Evolutionary conservation across 2,888 invertebrate genomes (phyloP), one percentile per base, ranked within the genome.

Genomic region (Helleia helle): DNA sequence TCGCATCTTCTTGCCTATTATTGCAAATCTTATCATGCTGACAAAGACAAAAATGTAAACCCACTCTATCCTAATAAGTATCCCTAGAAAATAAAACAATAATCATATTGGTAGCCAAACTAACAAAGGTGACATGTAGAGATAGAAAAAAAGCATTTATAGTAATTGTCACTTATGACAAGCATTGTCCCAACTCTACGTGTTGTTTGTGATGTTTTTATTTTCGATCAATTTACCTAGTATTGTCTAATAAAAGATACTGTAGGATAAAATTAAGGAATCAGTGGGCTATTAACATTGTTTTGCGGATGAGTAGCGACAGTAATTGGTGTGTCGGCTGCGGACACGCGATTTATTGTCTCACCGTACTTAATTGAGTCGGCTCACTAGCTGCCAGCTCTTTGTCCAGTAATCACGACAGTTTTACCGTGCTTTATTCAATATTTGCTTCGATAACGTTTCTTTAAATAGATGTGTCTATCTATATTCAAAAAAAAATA

Each of bases 241-340:
- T 25, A 44, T 47, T 36, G 44, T 28, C 27, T 44, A 40, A 44
- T 46, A 56, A 59, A 58, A 62, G 67, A 64, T 61, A 62, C 59
- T 62, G 59, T 64, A 52, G 60, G 70, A 69, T 71, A 72, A 71
- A 74, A 72, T 70, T 68, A 62, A 64, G 63, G 64, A 79, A 76
- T 76, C 77, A 75, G 66, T 67, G 77, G 62, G 70, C 73, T 76
- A 80, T 80, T 77, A 79, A 75, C 75, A 71, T 71, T 73, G 77
- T 77, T 79, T 76, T 77, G 75, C 75, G 79, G 81, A 81, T 77
- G 80, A 80, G 72, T 70, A 76, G 70, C 70, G 81, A 77, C 81
- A 80, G 77, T 80, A 83, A 83, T 81, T 76, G 81, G 71, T 75
- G 71, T 73, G 76, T 75, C 75, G 74, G 67, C 68, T 69, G 71